Percentiles rank a stretch among this genome's conserved stretches.
These are phyloP conservation scores for Ochotona princeps DNA, from an alignment of 2,113 vertebrate genomes.

Conservation along the genomic window DNA sequence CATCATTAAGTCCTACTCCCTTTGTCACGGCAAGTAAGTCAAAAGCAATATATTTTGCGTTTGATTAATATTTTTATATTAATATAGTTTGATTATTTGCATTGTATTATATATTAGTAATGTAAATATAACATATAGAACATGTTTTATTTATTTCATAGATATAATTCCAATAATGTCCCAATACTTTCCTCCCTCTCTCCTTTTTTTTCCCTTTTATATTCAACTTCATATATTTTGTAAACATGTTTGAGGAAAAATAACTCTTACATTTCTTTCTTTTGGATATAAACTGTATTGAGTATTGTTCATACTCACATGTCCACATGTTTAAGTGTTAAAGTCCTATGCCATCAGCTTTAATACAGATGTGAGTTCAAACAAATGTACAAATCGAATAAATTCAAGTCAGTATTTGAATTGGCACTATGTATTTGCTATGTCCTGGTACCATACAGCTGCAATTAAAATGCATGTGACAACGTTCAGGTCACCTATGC, in stretches of 20 bases:
- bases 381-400: not conserved
- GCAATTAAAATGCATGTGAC: not conserved
- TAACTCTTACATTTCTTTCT: not conserved
- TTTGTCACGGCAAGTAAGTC: not conserved
- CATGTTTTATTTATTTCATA: too few species aligned
- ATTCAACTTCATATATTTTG: not conserved
- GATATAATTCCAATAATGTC: too few species aligned
- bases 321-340: not conserved
- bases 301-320: not conserved
- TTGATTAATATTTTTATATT: not conserved
- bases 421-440: not conserved
- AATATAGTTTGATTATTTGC: too few species aligned
- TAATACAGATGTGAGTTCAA: not conserved
- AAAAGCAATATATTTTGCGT: not conserved
- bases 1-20: not conserved
- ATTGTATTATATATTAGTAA: too few species aligned
- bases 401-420: not conserved
- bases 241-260: not conserved
- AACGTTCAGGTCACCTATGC: fast-evolving
- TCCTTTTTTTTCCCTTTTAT: too few species aligned
- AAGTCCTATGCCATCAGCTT: not conserved
- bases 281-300: not conserved
- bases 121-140: too few species aligned
- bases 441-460: not conserved
- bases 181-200: too few species aligned